Conservation (phyloP, 2,797 vertebrate species). For the Poecile montanus region DNA sequence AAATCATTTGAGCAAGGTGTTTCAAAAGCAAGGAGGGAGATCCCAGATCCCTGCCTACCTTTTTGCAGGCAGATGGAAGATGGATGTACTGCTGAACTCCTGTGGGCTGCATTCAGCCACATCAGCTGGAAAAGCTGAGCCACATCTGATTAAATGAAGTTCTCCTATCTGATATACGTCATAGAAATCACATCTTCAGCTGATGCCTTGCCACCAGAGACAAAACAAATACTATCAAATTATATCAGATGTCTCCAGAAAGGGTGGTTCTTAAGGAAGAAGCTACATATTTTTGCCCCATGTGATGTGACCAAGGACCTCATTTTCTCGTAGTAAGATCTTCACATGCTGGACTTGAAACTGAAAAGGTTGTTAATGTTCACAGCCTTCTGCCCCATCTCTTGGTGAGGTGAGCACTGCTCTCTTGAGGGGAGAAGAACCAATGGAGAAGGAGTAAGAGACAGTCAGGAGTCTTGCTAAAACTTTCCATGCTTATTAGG, state of each 20-base stretch:
- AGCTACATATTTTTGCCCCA: background rate
- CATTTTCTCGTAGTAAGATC: background rate
- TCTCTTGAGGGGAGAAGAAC: background rate
- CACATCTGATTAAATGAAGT: background rate
- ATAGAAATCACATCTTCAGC: constrained; percentile 3
- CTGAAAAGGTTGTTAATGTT: background rate
- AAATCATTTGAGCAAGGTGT: background rate
- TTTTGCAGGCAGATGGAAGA: background rate
- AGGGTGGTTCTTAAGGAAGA: background rate
- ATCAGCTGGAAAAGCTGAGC: background rate
- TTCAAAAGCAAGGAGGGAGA: background rate
- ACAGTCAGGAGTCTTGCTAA: background rate
- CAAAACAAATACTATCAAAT: background rate
- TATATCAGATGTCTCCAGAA: background rate
- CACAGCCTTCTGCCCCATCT: background rate
- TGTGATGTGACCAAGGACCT: background rate
- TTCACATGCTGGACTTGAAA: background rate
- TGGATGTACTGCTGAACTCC: background rate
- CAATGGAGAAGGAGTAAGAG: background rate
- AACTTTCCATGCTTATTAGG: background rate
- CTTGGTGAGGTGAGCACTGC: rapidly evolving
- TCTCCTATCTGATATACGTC: background rate
- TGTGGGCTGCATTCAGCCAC: background rate
- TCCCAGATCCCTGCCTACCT: background rate
- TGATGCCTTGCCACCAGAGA: background rate